phyloP scores from a whole-genome alignment of 2,797 vertebrate species.

The Gymnothorax reevesii region DNA sequence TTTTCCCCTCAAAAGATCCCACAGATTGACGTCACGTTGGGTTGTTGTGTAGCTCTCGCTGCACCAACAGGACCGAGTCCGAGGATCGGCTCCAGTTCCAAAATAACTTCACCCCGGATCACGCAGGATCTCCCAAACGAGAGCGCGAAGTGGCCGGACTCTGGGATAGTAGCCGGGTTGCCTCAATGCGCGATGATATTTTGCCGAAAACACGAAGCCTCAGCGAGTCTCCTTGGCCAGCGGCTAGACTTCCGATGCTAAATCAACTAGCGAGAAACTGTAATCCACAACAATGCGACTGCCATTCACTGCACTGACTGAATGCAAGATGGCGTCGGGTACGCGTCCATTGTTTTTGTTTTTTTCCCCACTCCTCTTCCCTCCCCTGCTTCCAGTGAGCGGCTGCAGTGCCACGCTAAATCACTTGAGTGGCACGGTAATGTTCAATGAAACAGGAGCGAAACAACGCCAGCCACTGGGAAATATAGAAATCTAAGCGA shows the following conservation, averaged over 20 bases:
- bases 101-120: slow-evolving; percentile 25
- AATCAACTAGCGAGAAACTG: slow-evolving; percentile 18
- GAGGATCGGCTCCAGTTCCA: slow-evolving; percentile 30
- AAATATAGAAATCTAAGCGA: neutral
- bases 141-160: neutral
- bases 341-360: slow-evolving; percentile 72
- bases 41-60: neutral
- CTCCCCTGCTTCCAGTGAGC: slow-evolving; percentile 11
- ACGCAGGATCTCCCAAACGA: neutral
- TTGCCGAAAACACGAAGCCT: slow-evolving; percentile 20
- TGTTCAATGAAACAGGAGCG: slow-evolving; percentile 38
- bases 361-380: slow-evolving; percentile 46
- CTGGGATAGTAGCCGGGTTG: neutral
- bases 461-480: slow-evolving; percentile 21
- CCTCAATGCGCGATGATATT: neutral
- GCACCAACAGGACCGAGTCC: slow-evolving; percentile 13
- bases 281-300: slow-evolving; percentile 35
- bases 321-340: slow-evolving; percentile 75
- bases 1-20: neutral
- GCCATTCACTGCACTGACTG: slow-evolving; percentile 67
- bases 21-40: neutral
- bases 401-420: slow-evolving; percentile 14
- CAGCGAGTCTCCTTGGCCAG: slow-evolving; percentile 29
- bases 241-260: slow-evolving; percentile 9
- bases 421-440: slow-evolving; percentile 43